A percentile compares a stretch with the other conserved stretches of the same genome.
Conservation (phyloP, 92 coral and sea anemone genomes). For the Micromussa lordhowensis region DNA sequence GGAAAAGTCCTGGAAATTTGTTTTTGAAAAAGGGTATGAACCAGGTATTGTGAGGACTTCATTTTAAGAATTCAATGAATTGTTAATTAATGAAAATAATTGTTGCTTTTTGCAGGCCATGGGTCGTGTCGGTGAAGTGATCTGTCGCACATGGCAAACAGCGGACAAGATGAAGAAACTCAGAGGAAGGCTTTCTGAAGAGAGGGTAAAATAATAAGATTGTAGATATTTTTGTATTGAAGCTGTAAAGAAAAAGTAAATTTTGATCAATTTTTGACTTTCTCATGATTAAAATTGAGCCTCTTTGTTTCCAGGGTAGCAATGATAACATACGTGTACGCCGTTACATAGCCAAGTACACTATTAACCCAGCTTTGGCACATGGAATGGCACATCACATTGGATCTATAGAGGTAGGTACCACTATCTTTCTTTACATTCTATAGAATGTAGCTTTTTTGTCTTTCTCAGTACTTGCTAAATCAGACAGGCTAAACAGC, state of each 20-base stretch:
- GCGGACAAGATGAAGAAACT: slow-evolving; percentile 78
- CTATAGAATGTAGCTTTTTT: neutral
- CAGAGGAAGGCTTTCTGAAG: slow-evolving; percentile 70
- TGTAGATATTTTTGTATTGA: neutral
- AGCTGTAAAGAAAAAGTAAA: too few species aligned
- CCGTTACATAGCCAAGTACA: slow-evolving; percentile 80
- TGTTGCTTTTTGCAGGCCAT: slow-evolving; percentile 58
- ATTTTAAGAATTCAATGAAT: too few species aligned
- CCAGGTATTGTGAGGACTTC: neutral
- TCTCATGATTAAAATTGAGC: neutral
- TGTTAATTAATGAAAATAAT: too few species aligned
- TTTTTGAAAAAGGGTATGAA: too few species aligned
- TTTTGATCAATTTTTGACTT: too few species aligned
- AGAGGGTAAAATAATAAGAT: slow-evolving; percentile 30
- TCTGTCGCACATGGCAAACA: slow-evolving; percentile 81
- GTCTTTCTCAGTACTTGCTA: too few species aligned
- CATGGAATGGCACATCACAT: slow-evolving; percentile 76
- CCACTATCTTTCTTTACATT: neutral
- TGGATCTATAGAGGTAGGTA: slow-evolving; percentile 73
- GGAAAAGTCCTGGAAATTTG: too few species aligned
- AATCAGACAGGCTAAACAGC: too few species aligned
- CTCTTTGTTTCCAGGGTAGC: slow-evolving; percentile 39
- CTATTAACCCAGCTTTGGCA: slow-evolving; percentile 78
- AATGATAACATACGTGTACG: slow-evolving; percentile 79
- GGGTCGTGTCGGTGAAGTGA: slow-evolving; percentile 84